These are phyloP conservation scores for Myotis planiceps DNA, from an alignment of 2,797 vertebrate species.

Conservation along the genomic window DNA sequence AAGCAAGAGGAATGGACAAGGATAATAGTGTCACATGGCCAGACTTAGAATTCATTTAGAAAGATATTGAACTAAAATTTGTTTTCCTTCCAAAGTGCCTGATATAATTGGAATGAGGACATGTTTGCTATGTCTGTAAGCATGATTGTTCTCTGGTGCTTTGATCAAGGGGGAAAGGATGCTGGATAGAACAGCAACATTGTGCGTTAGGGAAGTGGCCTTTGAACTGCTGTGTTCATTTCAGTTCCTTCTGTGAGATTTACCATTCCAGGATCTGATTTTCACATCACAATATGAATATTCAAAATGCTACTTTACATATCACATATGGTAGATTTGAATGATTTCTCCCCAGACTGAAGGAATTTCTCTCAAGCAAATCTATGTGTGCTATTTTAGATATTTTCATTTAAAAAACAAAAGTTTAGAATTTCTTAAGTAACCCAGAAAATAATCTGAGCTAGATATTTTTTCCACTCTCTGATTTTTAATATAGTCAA, in stretches of 20 bases:
- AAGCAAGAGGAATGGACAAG: constrained; percentile 28
- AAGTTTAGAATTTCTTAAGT: constrained; percentile 33
- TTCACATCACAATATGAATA: constrained; percentile 72
- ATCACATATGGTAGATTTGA: constrained; percentile 69
- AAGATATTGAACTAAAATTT: constrained; percentile 63
- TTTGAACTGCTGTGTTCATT: constrained; percentile 55
- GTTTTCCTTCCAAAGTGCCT: constrained; percentile 63
- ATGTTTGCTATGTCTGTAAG: constrained; percentile 52
- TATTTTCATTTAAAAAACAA: constrained; percentile 3
- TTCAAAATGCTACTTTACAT: constrained; percentile 72
- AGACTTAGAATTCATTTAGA: constrained; percentile 68
- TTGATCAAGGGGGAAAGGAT: not conserved
- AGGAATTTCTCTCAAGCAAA: constrained; percentile 64
- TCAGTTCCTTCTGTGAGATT: constrained; percentile 48
- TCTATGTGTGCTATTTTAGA: constrained; percentile 19
- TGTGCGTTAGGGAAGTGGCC: constrained; percentile 50
- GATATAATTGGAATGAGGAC: constrained; percentile 60
- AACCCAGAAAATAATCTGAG: constrained; percentile 35
- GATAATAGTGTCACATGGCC: constrained; percentile 49
- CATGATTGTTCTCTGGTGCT: constrained; percentile 53
- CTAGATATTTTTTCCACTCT: not conserved
- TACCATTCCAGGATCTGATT: constrained; percentile 39
- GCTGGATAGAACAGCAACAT: not conserved
- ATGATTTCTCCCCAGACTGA: constrained; percentile 55
- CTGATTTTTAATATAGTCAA: constrained; percentile 15